phyloP scores from a whole-genome alignment of 2,888 invertebrate species.

The Zele albiditarsus region DNA sequence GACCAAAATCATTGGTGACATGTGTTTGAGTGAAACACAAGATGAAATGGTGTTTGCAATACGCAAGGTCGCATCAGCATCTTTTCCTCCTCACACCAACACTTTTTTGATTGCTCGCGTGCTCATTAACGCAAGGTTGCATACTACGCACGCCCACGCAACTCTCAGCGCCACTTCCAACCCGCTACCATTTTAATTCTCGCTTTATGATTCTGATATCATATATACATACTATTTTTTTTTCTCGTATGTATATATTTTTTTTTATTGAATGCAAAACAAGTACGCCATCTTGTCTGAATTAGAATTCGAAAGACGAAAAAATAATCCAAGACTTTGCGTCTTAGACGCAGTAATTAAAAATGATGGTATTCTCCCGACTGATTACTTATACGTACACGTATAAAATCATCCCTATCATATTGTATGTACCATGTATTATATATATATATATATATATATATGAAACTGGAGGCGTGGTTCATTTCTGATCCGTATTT shows the following conservation, averaged over 20 bases:
- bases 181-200: neutral
- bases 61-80: neutral
- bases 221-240: neutral
- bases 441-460: too few species aligned
- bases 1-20: neutral
- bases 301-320: too few species aligned
- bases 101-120: neutral
- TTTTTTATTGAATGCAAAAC: neutral
- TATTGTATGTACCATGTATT: too few species aligned
- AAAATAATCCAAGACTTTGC: too few species aligned
- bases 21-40: neutral
- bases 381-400: too few species aligned
- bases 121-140: slow-evolving; percentile 2
- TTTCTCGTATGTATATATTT: neutral
- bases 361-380: too few species aligned
- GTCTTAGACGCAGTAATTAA: too few species aligned
- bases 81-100: neutral
- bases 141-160: neutral
- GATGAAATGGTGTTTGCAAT: neutral
- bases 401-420: too few species aligned
- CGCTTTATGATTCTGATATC: neutral
- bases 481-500: too few species aligned
- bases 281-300: too few species aligned
- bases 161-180: neutral
- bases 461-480: too few species aligned